Conservation (phyloP, 2,797 vertebrate genomes). For the Gymnothorax reevesii region DNA sequence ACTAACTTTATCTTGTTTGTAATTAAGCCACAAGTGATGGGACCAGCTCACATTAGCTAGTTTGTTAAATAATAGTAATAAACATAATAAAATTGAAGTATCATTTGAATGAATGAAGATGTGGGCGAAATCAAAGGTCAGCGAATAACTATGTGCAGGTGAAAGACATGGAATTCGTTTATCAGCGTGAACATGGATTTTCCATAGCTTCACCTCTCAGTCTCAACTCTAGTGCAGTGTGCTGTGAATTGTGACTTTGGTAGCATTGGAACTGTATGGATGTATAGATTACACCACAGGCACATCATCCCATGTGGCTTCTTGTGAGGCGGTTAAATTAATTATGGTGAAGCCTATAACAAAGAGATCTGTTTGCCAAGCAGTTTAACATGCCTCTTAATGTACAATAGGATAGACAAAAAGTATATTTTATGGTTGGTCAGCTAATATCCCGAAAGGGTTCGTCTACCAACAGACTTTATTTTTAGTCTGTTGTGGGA, state of each 20-base stretch:
- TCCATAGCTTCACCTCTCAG: neutral
- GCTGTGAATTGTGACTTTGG: neutral
- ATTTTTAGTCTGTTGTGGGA: constrained; percentile 51
- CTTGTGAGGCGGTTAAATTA: constrained; percentile 55
- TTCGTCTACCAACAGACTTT: constrained; percentile 51
- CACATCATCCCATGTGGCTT: constrained; percentile 38
- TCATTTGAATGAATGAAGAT: neutral
- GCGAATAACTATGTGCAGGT: neutral
- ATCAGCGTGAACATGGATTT: constrained; percentile 10
- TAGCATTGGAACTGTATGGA: neutral
- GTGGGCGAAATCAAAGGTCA: neutral
- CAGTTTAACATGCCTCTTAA: constrained; percentile 60
- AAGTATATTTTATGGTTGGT: constrained; percentile 57
- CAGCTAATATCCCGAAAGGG: constrained; percentile 57
- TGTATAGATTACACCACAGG: constrained; percentile 50
- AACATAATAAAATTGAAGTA: neutral
- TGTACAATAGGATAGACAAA: constrained; percentile 60
- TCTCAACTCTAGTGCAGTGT: neutral
- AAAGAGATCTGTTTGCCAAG: constrained; percentile 60
- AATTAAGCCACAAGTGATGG: too few species aligned
- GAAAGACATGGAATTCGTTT: neutral
- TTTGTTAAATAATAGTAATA: neutral
- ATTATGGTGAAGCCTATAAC: constrained; percentile 65
- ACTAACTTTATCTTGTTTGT: too few species aligned
- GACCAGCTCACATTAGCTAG: too few species aligned